These are phyloP conservation scores for Apolygus lucorum DNA, from an alignment of 1,140 invertebrate species.

Conservation along the genomic window DNA sequence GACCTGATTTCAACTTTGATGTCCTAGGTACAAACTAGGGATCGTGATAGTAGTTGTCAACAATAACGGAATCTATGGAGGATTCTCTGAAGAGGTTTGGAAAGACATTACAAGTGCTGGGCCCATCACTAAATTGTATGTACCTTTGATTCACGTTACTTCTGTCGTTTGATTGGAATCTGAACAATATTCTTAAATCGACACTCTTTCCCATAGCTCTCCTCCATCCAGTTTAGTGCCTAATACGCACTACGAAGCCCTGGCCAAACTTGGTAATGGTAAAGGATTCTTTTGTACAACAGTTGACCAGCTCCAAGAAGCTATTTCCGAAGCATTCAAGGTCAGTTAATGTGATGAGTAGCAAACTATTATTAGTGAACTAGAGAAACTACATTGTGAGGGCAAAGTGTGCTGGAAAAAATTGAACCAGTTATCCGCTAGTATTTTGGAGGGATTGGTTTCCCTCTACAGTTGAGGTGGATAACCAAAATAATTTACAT, in stretches of 20 bases:
- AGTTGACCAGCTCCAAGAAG: constrained; percentile 59
- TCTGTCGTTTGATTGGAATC: neutral
- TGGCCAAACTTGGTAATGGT: constrained; percentile 68
- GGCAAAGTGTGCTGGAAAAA: no score
- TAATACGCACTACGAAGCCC: constrained; percentile 76
- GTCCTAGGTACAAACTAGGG: constrained; percentile 76
- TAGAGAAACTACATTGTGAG: no score
- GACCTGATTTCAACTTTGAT: no score
- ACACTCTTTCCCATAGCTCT: constrained; percentile 48
- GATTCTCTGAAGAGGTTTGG: constrained; percentile 68
- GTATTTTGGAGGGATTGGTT: no score
- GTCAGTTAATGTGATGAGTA: no score
- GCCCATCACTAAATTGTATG: constrained; percentile 47
- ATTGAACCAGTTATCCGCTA: no score
- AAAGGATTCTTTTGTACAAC: constrained; percentile 71
- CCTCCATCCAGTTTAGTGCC: constrained; percentile 70
- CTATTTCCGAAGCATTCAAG: constrained; percentile 56
- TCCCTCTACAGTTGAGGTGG: no score
- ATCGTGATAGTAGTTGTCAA: constrained; percentile 88
- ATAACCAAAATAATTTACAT: no score
- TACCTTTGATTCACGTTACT: no score
- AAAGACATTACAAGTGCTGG: constrained; percentile 55
- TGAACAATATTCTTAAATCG: no score
- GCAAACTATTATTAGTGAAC: no score
- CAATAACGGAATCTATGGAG: constrained; percentile 90